phyloP scores from a whole-genome alignment of 2,888 invertebrate species.

The Scaptomyza caliginosa region DNA sequence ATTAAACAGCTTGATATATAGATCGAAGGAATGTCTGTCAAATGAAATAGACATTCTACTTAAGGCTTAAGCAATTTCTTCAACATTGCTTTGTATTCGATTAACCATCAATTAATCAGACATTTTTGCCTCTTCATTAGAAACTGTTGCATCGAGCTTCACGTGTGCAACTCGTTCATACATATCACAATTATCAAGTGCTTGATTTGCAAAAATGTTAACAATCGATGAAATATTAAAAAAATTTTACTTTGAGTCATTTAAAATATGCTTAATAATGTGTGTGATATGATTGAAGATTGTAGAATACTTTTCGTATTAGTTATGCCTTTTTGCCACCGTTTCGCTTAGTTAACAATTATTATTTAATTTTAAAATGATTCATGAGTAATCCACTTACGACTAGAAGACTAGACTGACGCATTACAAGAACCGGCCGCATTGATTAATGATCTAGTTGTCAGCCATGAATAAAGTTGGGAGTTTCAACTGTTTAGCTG shows the following conservation, averaged over 20 bases:
- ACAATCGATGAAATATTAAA: too few relatives aligned
- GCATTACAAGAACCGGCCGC: conserved; percentile 33
- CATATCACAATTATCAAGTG: conserved; percentile 4
- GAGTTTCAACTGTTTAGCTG: conserved; percentile 14
- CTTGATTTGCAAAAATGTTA: neutral
- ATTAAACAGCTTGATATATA: neutral
- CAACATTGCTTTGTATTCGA: neutral
- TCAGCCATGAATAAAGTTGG: conserved; percentile 17
- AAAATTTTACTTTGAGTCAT: neutral
- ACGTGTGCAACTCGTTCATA: neutral
- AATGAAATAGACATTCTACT: conserved; percentile 1
- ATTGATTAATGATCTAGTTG: conserved; percentile 52
- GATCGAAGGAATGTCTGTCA: conserved; percentile 1
- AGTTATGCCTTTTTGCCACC: conserved; percentile 11
- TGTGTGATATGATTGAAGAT: conserved; percentile 6
- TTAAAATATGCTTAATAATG: conserved; percentile 7
- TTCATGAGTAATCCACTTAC: conserved; percentile 34
- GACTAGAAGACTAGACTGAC: conserved; percentile 19
- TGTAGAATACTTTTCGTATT: neutral
- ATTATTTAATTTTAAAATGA: conserved; percentile 31
- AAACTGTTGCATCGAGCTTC: neutral
- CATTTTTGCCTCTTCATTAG: neutral
- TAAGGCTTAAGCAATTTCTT: neutral
- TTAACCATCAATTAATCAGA: neutral
- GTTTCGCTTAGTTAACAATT: conserved; percentile 12